Evolutionary conservation across 2,888 invertebrate genomes (phyloP), one percentile per base, ranked within the genome.

Genomic region (Trichogramma evanescens): DNA sequence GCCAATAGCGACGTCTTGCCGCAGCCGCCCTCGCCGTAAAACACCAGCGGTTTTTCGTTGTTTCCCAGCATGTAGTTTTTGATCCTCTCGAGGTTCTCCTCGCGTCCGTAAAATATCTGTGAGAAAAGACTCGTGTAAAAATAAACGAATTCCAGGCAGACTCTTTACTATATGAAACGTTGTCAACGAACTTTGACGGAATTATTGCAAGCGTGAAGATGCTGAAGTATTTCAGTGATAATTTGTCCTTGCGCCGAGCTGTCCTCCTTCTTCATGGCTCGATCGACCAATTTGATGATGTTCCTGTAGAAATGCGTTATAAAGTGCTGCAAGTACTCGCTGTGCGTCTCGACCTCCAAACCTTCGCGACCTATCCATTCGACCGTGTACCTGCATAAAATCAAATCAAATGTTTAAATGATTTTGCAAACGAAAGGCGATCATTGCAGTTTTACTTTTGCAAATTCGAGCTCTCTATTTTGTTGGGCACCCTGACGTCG

Each of bases 311-410:
- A 97, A 74, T 95, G 95, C 0, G 91, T 87, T 66, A 95, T 93
- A 77, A 97, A 97, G 71, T 95, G 91, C 73, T 92, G 91, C 9
- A 97, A 81, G 73, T 97, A 98, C 73, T 96, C 95, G 59, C 89
- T 86, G 72, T 97, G 96, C 0, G 95, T 93, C 74, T 95, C 95
- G 3, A 86, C 84, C 71, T 95, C 95, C 42, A 98, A 80, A 42
- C 97, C 97, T 74, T 95, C 95, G 54, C 96, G 84, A 0, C 96
- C 96, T 50, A 94, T 93, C 98, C 98, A 98, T 74, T 97, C 96
- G 0, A 98, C 93, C 0, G 92, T 93, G 72, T 94, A 94, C 69
- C 93, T 93, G 72, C 44, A 50, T 10, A 4, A 43, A 45, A 50
- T 38, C 9, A 2, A 43, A 49, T 51, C 41, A 9, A 5, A n/a